Conservation (phyloP, 2,113 vertebrate species). For the Onychostoma macrolepis region DNA sequence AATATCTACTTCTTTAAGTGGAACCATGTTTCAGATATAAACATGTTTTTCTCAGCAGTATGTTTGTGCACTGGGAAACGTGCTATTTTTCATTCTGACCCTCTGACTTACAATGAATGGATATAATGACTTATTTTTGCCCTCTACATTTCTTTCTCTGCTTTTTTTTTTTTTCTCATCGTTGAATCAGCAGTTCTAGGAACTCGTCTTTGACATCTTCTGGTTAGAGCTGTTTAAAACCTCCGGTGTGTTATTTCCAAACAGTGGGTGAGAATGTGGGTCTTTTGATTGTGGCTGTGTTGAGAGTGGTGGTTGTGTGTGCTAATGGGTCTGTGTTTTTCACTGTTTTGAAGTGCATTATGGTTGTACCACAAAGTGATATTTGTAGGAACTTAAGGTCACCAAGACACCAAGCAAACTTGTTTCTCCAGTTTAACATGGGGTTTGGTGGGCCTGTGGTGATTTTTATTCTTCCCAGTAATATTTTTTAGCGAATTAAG, state of each 20-base stretch:
- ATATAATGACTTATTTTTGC: not conserved
- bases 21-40: not conserved
- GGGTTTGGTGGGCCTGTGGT: not conserved
- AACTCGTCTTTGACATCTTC: not conserved
- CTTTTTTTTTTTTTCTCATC: not conserved
- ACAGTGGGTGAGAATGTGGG: not conserved
- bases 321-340: not conserved
- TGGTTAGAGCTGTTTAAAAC: not conserved
- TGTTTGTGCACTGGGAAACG: not conserved
- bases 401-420: not conserved
- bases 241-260: not conserved
- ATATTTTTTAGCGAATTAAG: no score
- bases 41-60: not conserved
- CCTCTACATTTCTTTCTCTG: not conserved
- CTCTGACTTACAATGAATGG: not conserved
- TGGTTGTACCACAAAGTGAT: not conserved
- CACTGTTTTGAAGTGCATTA: not conserved
- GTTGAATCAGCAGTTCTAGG: not conserved
- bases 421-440: not conserved
- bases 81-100: not conserved
- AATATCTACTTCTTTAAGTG: not conserved
- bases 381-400: not conserved
- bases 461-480: not conserved
- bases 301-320: not conserved
- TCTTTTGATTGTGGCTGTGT: not conserved